A percentile compares a stretch with the other conserved stretches of the same genome.
Conservation (phyloP, 2,797 vertebrate genomes). For the Vipera ursinii region DNA sequence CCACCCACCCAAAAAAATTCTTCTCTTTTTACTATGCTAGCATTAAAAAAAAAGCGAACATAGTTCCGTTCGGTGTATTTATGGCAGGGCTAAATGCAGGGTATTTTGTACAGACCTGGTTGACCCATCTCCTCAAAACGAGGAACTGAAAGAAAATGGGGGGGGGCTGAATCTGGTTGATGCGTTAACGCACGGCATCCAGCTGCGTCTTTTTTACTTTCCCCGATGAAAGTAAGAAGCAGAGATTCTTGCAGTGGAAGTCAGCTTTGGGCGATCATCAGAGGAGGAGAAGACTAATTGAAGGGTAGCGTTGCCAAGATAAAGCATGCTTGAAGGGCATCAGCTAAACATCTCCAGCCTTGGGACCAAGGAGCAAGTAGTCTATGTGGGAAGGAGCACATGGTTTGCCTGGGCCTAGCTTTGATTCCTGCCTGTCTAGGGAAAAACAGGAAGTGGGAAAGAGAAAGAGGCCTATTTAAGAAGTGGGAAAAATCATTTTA, state of each 20-base stretch:
- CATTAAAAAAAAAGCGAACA: neutral
- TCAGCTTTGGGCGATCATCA: neutral
- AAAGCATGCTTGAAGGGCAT: neutral
- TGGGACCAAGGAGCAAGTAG: neutral
- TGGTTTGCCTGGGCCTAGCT: neutral
- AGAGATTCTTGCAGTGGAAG: neutral
- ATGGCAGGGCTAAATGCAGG: neutral
- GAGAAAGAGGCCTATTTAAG: no score
- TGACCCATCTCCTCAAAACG: neutral
- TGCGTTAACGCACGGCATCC: neutral
- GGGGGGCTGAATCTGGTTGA: neutral
- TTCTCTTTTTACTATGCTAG: neutral
- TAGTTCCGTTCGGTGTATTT: neutral
- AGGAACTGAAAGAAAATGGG: neutral
- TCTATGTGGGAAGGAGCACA: neutral
- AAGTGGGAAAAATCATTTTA: no score
- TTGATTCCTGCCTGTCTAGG: neutral
- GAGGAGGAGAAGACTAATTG: neutral
- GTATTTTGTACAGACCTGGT: neutral
- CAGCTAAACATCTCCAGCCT: neutral
- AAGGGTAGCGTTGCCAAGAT: neutral
- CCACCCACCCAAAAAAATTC: neutral
- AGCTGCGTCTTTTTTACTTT: neutral
- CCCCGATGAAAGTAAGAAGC: neutral
- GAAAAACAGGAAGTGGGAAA: no score